Conservation (phyloP, 2,888 invertebrate genomes). For the Glaucopsyche alexis region DNA sequence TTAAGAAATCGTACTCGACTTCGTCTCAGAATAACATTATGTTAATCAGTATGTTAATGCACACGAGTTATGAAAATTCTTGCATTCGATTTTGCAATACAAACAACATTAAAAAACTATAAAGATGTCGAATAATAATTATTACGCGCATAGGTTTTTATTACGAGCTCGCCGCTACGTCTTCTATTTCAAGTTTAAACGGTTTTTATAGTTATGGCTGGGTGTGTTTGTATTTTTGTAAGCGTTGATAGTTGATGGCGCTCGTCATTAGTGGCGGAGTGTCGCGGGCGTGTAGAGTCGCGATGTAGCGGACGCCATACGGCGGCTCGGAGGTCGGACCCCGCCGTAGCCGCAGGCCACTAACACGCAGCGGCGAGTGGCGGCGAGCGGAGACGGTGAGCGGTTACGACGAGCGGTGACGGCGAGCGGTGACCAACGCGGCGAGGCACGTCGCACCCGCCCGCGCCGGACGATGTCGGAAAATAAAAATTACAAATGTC, state of each 20-base stretch:
- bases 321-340: background rate
- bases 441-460: slow-evolving; percentile 46
- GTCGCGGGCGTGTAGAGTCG: background rate
- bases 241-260: slow-evolving; percentile 4
- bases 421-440: slow-evolving; percentile 49
- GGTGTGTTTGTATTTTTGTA: background rate
- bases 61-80: slow-evolving; percentile 12
- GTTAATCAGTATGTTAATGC: slow-evolving; percentile 17
- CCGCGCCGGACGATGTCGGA: slow-evolving; percentile 47
- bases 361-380: background rate
- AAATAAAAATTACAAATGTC: slow-evolving; percentile 68
- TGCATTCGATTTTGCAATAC: slow-evolving; percentile 3
- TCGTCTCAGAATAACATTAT: slow-evolving; percentile 4
- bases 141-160: background rate
- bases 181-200: slow-evolving; percentile 1
- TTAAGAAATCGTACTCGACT: slow-evolving; percentile 4
- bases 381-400: slow-evolving; percentile 33
- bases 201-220: background rate
- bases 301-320: background rate
- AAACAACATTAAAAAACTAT: slow-evolving; percentile 3
- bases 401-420: slow-evolving; percentile 31
- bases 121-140: background rate
- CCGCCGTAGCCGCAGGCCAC: slow-evolving; percentile 43
- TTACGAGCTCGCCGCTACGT: background rate
- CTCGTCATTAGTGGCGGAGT: slow-evolving; percentile 6